These are phyloP conservation scores for Lampris incognitus DNA, from an alignment of 2,113 vertebrate genomes.

Conservation along the genomic window DNA sequence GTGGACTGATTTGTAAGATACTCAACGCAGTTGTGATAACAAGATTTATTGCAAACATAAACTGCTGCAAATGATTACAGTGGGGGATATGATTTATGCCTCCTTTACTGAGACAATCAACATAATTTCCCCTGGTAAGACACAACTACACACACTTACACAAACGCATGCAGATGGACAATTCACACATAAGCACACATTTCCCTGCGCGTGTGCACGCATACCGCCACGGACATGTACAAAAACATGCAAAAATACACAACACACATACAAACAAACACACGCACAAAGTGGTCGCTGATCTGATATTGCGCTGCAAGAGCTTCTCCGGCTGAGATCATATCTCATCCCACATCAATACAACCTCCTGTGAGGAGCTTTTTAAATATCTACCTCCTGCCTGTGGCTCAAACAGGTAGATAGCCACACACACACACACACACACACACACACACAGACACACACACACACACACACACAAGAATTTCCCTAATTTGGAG, in stretches of 20 bases:
- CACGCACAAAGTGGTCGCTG: slow-evolving; percentile 15
- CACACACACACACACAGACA: slow-evolving; percentile 3
- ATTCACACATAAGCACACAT: slow-evolving; percentile 21
- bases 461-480: neutral
- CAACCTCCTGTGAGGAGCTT: slow-evolving; percentile 36
- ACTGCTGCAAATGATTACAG: slow-evolving; percentile 70
- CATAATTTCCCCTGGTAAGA: slow-evolving; percentile 71
- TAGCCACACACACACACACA: slow-evolving; percentile 6
- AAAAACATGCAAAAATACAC: slow-evolving; percentile 13
- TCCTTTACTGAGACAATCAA: slow-evolving; percentile 74
- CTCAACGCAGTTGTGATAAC: slow-evolving; percentile 55
- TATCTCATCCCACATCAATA: slow-evolving; percentile 37
- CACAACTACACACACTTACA: slow-evolving; percentile 15
- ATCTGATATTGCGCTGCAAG: slow-evolving; percentile 29
- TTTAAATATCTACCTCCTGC: slow-evolving; percentile 59
- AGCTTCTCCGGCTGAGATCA: slow-evolving; percentile 34
- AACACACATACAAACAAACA: slow-evolving; percentile 23
- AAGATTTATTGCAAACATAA: slow-evolving; percentile 71
- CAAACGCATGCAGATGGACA: slow-evolving; percentile 1
- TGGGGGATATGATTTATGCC: slow-evolving; percentile 70
- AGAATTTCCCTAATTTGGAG: neutral
- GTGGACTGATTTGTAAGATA: slow-evolving; percentile 63
- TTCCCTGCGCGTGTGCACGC: neutral
- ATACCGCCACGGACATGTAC: neutral
- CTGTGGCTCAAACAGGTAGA: slow-evolving; percentile 49